Base-by-base conservation (phyloP, 2,113 vertebrate genomes). In the human (Homo sapiens) region DNA sequence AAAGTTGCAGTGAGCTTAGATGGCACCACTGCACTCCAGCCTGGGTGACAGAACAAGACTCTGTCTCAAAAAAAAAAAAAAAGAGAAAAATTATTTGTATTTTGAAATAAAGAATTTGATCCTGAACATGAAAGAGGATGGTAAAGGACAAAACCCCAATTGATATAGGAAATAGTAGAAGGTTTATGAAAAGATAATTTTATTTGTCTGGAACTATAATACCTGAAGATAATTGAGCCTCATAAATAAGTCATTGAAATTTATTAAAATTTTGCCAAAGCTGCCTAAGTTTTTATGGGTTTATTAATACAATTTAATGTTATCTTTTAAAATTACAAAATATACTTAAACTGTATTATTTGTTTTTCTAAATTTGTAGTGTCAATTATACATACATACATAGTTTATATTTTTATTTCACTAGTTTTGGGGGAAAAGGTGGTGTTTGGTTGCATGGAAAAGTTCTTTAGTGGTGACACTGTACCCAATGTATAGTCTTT, bases 131-230 rank as follows among this genome's bases (percentile, higher is more conserved):
- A 82, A 94, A 45, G 80, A 88, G 11, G 17, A 87, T 84, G 40
- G 64, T 91, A 66, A 92, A 52, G 25, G 18, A 40, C 43, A 83
- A 87, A 87, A 91, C 43, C 30, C 91, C 17, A 45, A 6, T 27
- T 50, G 78, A 79, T 76, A 70, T 14, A n/a, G 20, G 57, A 82
- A 90, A 25, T 50, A 59, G 22, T 55, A 50, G 73, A 73, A 93
- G 3, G 7, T 75, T 91, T 79, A 30, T 87, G 68, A 82, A 84
- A 73, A 66, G 27, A 70, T 23, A 90, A 81, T 91, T 82, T 61
- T 94, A 79, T 89, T 97, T 92, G 59, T 64, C 61, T 92, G 83
- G 38, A 64, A 84, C 82, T 83, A 66, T 83, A 82, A 78, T 87
- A 64, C 23, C n/a, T 70, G n/a, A 61, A 97, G 82, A 92, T 88